Evolutionary conservation across 2,888 invertebrate genomes (phyloP), one percentile per base, ranked within the genome.

Genomic region (Erannis defoliaria): DNA sequence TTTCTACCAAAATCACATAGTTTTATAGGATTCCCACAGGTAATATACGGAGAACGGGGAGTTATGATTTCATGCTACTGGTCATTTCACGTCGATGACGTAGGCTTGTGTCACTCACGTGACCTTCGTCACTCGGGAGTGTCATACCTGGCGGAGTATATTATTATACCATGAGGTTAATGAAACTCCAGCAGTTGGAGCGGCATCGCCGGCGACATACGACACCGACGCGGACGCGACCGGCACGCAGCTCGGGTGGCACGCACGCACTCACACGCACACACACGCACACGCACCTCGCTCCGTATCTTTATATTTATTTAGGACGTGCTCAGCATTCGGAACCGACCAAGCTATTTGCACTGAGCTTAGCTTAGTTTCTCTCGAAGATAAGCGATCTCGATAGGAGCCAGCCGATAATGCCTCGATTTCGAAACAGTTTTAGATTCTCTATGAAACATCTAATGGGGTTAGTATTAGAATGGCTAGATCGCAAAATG

Each of bases 231-330:
- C 33, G 65, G 40, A 3, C 23, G 35, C 35, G 38, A 18, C 43
- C 29, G 14, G 14, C 43, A 6, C 46, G 1, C 46, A 49, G 64
- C 62, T 57, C 71, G 56, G 43, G 42, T 68, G 31, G 40, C 70
- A 48, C 60, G 45, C n/a, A 33, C 42, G 18, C 49, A 35, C 50
- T 23, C 50, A 38, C 49, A 51, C 56, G 21, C 45, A 33, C 45
- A 33, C 42, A 21, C 49, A 35, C 50, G 29, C 50, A 38, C 49
- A 51, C 56, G 21, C 45, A 33, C 45, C 2, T 29, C 9, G 12
- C 38, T 33, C 40, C 55, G 55, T 62, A 67, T 65, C 66, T 72
- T 64, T 59, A 64, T 76, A 70, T 73, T 77, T 74, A 66, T 69
- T 70, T 66, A 69, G 70, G 71, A 62, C 63, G 64, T 66, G 61